Percentiles rank a stretch among this genome's conserved stretches.
phyloP scores from a whole-genome alignment of 92 coral and sea anemone species.

The Ricordea florida region DNA sequence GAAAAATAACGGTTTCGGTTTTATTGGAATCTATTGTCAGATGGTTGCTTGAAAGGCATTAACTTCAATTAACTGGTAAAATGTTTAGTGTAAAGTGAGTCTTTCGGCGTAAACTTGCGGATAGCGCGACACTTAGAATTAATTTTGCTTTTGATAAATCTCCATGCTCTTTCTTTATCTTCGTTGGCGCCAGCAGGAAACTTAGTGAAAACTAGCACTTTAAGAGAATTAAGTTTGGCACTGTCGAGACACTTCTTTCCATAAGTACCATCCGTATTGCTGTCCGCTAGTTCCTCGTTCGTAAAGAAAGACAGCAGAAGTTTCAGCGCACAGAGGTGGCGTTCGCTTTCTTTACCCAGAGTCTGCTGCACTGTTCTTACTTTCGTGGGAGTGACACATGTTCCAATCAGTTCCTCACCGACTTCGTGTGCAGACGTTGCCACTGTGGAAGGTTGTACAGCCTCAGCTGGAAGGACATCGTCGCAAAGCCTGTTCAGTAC shows the following conservation, averaged over 20 bases:
- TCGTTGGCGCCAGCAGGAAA: constrained; percentile 5
- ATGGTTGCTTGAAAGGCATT: no score
- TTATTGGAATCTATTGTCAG: no score
- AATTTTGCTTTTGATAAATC: constrained; percentile 2
- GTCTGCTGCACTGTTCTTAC: constrained; percentile 15
- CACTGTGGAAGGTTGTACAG: background rate
- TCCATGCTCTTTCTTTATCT: constrained; percentile 23
- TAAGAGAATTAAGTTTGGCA: background rate
- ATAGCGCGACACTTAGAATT: constrained; percentile 11
- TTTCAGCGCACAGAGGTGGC: constrained; percentile 21
- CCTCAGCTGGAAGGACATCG: background rate
- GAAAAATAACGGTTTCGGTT: no score
- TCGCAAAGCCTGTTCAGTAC: background rate
- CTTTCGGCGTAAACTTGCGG: background rate
- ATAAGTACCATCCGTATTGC: constrained; percentile 20
- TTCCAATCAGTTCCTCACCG: constrained; percentile 23
- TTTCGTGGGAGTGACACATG: constrained; percentile 16
- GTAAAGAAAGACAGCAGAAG: constrained; percentile 14
- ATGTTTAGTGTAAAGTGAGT: no score
- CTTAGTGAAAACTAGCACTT: constrained; percentile 15
- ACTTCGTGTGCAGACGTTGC: background rate
- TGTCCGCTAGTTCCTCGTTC: constrained; percentile 21
- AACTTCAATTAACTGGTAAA: no score
- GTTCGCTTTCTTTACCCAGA: constrained; percentile 18
- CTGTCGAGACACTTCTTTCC: constrained; percentile 17